phyloP scores from a whole-genome alignment of 23 tunicate genomes.

The Botrylloides violaceus region DNA sequence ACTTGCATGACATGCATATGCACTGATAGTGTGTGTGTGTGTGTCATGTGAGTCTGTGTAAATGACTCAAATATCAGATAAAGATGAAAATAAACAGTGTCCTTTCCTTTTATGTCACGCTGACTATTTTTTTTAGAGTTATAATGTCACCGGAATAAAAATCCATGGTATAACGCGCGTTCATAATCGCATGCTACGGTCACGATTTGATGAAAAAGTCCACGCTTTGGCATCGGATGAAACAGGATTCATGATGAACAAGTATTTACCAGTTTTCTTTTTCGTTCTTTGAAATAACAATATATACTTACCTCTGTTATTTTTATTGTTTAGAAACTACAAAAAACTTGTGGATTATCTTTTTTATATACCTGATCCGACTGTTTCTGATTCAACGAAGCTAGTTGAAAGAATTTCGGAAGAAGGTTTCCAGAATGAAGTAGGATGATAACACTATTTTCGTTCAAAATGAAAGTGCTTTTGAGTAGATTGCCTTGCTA shows the following conservation, averaged over 20 bases:
- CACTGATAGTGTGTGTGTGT: too few species aligned
- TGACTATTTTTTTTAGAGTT: conserved; percentile 36
- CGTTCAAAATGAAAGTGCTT: too few species aligned
- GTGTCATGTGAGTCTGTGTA: too few species aligned
- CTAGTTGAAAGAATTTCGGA: conserved; percentile 43
- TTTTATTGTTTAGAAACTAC: conserved; percentile 40
- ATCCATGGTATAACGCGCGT: conserved; percentile 74
- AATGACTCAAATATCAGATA: too few species aligned
- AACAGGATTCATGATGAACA: conserved; percentile 36
- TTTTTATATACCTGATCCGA: conserved; percentile 66
- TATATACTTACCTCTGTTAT: neutral
- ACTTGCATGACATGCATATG: too few species aligned
- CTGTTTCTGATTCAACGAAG: conserved; percentile 28
- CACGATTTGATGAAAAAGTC: conserved; percentile 74
- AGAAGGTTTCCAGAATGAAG: conserved; percentile 38
- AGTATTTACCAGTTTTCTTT: neutral
- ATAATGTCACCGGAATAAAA: conserved; percentile 75
- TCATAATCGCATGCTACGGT: conserved; percentile 64
- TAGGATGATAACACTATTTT: too few species aligned
- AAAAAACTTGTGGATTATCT: conserved; percentile 83
- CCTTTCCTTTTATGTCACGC: neutral
- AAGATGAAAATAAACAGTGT: too few species aligned
- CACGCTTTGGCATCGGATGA: conserved; percentile 48
- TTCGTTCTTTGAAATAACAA: neutral
- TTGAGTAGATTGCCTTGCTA: too few species aligned